Conservation (phyloP, 2,113 vertebrate genomes). For the Callocephalon fimbriatum region DNA sequence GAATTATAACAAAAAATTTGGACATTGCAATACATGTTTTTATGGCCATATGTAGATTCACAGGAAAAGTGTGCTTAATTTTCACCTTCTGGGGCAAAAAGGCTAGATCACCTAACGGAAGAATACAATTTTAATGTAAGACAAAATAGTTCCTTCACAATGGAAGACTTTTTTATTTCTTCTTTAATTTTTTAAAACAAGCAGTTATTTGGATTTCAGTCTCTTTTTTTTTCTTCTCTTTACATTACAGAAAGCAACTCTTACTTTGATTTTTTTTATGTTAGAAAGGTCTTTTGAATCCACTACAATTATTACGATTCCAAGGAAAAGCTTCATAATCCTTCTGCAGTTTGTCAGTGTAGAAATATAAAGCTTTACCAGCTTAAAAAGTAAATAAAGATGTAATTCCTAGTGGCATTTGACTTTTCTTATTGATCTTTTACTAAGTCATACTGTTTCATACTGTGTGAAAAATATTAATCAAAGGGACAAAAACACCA, state of each 20-base stretch:
- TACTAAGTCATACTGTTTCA: background rate
- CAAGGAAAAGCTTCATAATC: background rate
- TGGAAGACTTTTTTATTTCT: background rate
- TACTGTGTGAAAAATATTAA: background rate
- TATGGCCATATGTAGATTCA: background rate
- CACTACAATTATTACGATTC: background rate
- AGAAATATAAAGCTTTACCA: background rate
- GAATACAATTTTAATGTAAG: background rate
- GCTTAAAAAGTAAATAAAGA: background rate
- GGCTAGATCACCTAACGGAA: fast-evolving
- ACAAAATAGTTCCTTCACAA: background rate
- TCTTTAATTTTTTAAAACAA: background rate
- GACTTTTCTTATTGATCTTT: background rate
- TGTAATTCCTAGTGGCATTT: background rate
- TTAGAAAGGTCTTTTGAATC: background rate
- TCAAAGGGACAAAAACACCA: background rate
- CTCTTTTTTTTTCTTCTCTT: background rate
- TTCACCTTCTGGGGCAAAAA: background rate
- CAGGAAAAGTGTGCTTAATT: background rate
- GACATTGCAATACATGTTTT: background rate
- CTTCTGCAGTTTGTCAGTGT: background rate
- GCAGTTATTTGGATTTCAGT: background rate
- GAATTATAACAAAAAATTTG: background rate
- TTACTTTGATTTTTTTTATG: background rate
- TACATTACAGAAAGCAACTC: fast-evolving